Evolutionary conservation across 1,140 invertebrate genomes (phyloP).

Genomic region (Drosophila ficusphila): DNA sequence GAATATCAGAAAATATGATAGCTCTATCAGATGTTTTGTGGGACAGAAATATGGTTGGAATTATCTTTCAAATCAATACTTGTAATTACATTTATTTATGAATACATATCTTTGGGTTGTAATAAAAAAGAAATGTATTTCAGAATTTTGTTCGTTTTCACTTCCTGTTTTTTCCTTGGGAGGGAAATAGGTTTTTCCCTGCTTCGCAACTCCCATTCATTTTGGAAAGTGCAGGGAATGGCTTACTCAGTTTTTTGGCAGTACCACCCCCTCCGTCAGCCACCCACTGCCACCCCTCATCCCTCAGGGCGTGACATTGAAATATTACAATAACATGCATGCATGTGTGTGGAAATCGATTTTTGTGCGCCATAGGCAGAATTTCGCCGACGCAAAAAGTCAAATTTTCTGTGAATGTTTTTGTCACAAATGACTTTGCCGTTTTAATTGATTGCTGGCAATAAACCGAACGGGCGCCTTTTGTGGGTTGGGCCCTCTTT

Average conservation of each 20-base stretch:
- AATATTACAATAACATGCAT: conserved; percentile 64
- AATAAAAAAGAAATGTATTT: too few species aligned
- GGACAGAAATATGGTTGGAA: too few species aligned
- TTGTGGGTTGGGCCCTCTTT: conserved; percentile 24
- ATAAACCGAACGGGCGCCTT: conserved; percentile 77
- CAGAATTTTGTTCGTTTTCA: background rate
- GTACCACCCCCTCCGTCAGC: background rate
- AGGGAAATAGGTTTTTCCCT: background rate
- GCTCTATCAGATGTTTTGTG: too few species aligned
- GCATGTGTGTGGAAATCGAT: conserved; percentile 51
- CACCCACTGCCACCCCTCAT: background rate
- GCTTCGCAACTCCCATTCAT: conserved; percentile 3
- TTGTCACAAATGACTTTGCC: conserved; percentile 79
- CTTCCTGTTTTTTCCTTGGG: background rate
- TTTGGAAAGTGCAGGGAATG: conserved; percentile 48
- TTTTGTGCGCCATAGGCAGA: conserved; percentile 40
- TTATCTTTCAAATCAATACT: too few species aligned
- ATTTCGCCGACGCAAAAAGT: conserved; percentile 47
- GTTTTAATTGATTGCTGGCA: conserved; percentile 79
- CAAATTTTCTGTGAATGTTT: conserved; percentile 77
- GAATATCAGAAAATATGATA: too few species aligned
- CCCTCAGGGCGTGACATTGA: conserved; percentile 57
- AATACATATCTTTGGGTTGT: too few species aligned
- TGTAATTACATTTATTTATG: too few species aligned
- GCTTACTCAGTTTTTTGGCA: conserved; percentile 34